Evolutionary conservation across 2,113 vertebrate species (phyloP).

Genomic region (Chiloscyllium plagiosum): DNA sequence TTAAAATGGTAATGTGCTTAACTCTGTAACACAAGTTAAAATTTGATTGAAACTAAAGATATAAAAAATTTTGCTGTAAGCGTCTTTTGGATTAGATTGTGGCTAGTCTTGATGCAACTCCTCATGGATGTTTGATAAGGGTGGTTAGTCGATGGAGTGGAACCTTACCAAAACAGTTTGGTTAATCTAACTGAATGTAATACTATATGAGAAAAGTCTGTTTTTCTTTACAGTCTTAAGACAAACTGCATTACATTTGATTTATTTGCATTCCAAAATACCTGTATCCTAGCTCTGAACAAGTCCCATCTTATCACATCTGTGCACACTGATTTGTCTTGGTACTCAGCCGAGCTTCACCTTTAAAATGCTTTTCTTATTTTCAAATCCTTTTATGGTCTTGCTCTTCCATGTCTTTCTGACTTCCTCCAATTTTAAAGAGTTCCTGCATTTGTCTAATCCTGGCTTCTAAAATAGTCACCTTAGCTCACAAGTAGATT

Average conservation of each 20-base stretch:
- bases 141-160: neutral
- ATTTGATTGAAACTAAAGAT: neutral
- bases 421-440: neutral
- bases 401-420: neutral
- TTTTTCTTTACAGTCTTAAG: neutral
- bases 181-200: neutral
- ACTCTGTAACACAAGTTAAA: neutral
- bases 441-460: neutral
- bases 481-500: too few relatives aligned
- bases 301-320: too few relatives aligned
- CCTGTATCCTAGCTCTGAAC: too few relatives aligned
- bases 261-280: neutral
- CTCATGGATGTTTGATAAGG: neutral
- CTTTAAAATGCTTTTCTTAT: neutral
- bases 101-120: neutral
- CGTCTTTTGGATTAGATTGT: neutral
- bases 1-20: neutral
- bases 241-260: neutral
- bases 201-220: neutral
- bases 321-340: neutral
- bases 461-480: neutral
- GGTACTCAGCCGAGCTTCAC: neutral
- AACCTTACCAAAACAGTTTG: neutral
- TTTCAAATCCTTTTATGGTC: neutral
- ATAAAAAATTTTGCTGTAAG: neutral